These are phyloP conservation scores for Euschistus heros DNA, from an alignment of 1,140 invertebrate genomes.

Conservation along the genomic window DNA sequence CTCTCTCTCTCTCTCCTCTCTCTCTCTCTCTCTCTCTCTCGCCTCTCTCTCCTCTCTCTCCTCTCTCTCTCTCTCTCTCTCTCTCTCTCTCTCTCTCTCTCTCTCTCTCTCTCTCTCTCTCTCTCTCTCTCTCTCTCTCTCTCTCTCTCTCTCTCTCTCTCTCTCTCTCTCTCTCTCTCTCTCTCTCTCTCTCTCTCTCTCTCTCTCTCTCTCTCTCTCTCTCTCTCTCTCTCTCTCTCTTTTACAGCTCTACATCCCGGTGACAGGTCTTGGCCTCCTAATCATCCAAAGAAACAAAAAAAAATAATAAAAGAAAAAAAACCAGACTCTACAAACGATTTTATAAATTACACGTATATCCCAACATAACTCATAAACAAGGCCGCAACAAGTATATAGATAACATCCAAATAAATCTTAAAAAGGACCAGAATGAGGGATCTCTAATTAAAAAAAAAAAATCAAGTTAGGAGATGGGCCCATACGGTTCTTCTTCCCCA, in stretches of 20 bases:
- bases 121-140: conserved; percentile 17
- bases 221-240: conserved; percentile 19
- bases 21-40: not conserved
- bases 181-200: conserved; percentile 15
- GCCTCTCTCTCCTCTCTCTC: not conserved
- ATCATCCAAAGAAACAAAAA: too few relatives aligned
- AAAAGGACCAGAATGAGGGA: too few relatives aligned
- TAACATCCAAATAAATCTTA: too few relatives aligned
- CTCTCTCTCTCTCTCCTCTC: not conserved
- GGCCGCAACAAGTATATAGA: too few relatives aligned
- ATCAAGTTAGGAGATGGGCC: too few relatives aligned
- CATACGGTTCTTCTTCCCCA: too few relatives aligned
- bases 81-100: conserved; percentile 1
- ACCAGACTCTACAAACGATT: too few relatives aligned
- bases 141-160: conserved; percentile 16
- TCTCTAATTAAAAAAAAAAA: too few relatives aligned
- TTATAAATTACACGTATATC: too few relatives aligned
- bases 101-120: conserved; percentile 17
- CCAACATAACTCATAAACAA: too few relatives aligned
- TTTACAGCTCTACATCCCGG: not conserved
- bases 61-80: conserved; percentile 12
- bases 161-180: conserved; percentile 18
- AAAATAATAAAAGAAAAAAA: too few relatives aligned
- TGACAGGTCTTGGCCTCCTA: too few relatives aligned
- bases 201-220: conserved; percentile 14